These are phyloP conservation scores for Scrobipalpa atriplicella DNA, from an alignment of 2,888 invertebrate genomes.

Conservation along the genomic window DNA sequence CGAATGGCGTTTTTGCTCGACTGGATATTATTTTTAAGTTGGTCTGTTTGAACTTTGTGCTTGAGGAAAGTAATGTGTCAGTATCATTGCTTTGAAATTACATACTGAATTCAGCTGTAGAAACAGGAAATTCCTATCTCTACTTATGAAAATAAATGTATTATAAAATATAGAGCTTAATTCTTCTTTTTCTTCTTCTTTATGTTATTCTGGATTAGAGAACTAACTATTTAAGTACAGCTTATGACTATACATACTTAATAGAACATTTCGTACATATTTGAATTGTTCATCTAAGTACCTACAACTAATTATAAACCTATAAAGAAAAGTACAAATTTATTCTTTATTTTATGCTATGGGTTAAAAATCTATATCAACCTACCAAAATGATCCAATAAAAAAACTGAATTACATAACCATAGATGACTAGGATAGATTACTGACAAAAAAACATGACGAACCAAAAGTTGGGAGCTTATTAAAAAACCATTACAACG, in stretches of 20 bases:
- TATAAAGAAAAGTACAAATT: no score
- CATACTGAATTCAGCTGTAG: no score
- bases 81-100: neutral
- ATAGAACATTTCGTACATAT: no score
- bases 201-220: no score
- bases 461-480: slow-evolving; percentile 62
- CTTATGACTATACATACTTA: no score
- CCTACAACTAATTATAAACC: no score
- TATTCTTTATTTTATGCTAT: no score
- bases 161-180: no score
- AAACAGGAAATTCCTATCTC: neutral
- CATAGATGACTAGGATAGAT: slow-evolving; percentile 26
- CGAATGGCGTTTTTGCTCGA: slow-evolving; percentile 68
- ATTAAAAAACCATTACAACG: slow-evolving; percentile 78
- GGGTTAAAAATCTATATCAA: neutral
- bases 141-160: neutral
- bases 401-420: slow-evolving; percentile 20
- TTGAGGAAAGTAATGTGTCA: neutral
- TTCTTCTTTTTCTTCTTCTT: no score
- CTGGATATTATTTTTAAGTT: slow-evolving; percentile 64
- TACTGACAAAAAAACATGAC: slow-evolving; percentile 41
- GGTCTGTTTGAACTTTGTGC: slow-evolving; percentile 41
- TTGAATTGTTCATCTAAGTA: no score
- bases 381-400: neutral
- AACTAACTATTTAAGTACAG: no score